A percentile compares a stretch with the other conserved stretches of the same genome.
Conservation (phyloP, 2,888 invertebrate genomes). For the Trissonchulus latispiculum region DNA sequence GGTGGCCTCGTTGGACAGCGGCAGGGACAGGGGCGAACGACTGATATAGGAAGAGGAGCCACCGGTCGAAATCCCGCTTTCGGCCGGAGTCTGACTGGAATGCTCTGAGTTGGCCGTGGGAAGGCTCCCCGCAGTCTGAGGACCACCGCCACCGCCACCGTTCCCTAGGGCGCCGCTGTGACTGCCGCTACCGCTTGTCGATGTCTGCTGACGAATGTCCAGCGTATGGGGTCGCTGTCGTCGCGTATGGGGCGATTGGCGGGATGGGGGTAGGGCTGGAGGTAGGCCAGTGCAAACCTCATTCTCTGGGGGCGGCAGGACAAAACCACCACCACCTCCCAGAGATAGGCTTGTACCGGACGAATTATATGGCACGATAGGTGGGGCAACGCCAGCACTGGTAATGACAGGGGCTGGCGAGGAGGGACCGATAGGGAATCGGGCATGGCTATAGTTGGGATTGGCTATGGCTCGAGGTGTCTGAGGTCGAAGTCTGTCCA, state of each 20-base stretch:
- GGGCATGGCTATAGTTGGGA: conserved; percentile 9
- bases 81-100: conserved; percentile 13
- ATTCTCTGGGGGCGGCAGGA: neutral
- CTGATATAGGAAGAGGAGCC: conserved; percentile 9
- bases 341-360: too few species aligned
- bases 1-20: neutral
- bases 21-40: neutral
- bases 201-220: neutral
- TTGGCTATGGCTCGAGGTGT: conserved; percentile 11
- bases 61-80: conserved; percentile 18
- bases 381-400: too few species aligned
- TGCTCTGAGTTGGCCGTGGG: neutral
- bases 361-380: too few species aligned
- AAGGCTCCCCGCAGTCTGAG: neutral
- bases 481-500: neutral
- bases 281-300: neutral
- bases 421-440: neutral
- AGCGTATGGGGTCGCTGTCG: conserved; percentile 15
- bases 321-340: too few species aligned
- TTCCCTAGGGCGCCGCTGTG: neutral
- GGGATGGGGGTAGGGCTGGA: neutral
- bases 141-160: neutral
- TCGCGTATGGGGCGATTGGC: neutral
- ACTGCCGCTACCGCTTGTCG: neutral
- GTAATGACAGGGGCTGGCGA: neutral